Evolutionary conservation across 1,140 invertebrate species (phyloP).

Genomic region (Caerostris darwini): DNA sequence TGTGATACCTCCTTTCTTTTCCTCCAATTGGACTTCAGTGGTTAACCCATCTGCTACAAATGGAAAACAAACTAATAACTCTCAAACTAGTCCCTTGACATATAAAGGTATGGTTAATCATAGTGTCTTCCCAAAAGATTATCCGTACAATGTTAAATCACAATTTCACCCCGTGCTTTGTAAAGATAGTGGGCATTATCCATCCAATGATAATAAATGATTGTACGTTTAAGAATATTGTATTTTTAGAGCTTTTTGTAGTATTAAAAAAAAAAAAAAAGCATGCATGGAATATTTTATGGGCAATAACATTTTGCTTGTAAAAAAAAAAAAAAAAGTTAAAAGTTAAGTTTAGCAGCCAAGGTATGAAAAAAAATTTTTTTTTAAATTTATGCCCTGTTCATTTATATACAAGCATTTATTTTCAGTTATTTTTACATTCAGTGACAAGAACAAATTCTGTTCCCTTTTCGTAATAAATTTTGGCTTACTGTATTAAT

Average conservation of each 20-base stretch:
- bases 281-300: constrained; percentile 60
- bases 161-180: constrained; percentile 76
- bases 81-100: constrained; percentile 74
- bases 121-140: constrained; percentile 77
- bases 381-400: background rate
- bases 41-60: constrained; percentile 49
- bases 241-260: constrained; percentile 76
- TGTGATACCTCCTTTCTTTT: constrained; percentile 77
- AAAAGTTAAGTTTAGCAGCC: background rate
- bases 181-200: constrained; percentile 77
- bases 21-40: constrained; percentile 68
- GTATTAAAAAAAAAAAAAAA: constrained; percentile 37
- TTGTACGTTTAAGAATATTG: constrained; percentile 36
- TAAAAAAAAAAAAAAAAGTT: constrained; percentile 11
- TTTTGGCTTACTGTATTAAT: background rate
- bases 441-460: background rate
- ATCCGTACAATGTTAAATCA: constrained; percentile 68
- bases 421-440: background rate
- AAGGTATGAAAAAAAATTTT: constrained; percentile 5
- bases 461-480: background rate
- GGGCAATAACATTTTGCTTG: constrained; percentile 3
- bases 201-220: constrained; percentile 74
- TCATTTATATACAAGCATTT: constrained; percentile 9
- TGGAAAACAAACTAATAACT: constrained; percentile 44
- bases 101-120: constrained; percentile 74